A percentile compares a stretch with the other conserved stretches of the same genome.
Evolutionary conservation across 37 sponge, comb jelly and placozoan genomes (phyloP).

Genomic region (Spongilla lacustris): DNA sequence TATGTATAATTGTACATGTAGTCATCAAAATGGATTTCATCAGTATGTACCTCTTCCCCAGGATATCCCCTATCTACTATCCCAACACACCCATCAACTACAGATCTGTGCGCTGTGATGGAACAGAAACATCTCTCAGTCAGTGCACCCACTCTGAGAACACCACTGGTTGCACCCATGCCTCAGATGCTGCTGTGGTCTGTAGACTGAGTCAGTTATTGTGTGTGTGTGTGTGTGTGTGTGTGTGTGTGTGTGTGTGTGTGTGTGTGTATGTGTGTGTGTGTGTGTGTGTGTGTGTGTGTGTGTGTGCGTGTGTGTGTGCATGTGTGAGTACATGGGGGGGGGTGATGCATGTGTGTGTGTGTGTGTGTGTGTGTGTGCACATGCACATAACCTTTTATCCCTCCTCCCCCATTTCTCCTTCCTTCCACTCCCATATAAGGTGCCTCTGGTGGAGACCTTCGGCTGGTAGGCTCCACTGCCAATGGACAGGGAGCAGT

Average conservation of each 20-base stretch:
- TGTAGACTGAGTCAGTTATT: slow-evolving; percentile 36
- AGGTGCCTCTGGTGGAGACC: slow-evolving; percentile 14
- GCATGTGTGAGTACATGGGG: no score
- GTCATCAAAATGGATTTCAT: no score
- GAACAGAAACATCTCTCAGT: slow-evolving; percentile 2
- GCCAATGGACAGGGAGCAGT: slow-evolving; percentile 41
- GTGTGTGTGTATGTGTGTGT: neutral
- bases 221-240: slow-evolving; percentile 25
- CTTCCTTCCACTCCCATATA: neutral
- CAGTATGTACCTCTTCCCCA: neutral
- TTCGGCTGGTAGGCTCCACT: slow-evolving; percentile 27
- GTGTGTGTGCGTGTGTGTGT: no score
- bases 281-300: no score
- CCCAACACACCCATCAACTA: slow-evolving; percentile 13
- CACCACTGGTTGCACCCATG: neutral
- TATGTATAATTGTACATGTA: no score
- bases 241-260: slow-evolving; percentile 2
- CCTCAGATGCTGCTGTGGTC: slow-evolving; percentile 35
- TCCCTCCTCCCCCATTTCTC: neutral
- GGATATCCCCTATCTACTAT: neutral
- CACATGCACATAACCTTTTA: neutral
- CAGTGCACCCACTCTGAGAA: slow-evolving; percentile 1
- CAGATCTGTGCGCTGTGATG: neutral
- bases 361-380: neutral
- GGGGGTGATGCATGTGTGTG: no score